phyloP scores from a whole-genome alignment of 1,140 invertebrate species.

The Tribolium castaneum region DNA sequence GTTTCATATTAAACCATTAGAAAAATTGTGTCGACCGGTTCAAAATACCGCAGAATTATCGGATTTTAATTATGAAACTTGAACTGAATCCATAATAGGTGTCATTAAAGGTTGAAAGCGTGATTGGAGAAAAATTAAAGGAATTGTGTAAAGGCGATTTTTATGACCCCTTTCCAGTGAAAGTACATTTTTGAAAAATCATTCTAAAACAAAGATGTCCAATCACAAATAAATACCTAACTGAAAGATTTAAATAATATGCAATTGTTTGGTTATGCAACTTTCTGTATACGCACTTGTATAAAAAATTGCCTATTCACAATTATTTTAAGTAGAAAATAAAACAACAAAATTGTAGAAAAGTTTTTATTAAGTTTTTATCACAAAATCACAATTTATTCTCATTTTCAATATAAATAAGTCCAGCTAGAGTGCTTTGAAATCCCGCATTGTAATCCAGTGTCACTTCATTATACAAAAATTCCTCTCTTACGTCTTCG shows the following conservation, averaged over 20 bases:
- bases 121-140: neutral
- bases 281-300: neutral
- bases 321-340: neutral
- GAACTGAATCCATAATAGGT: neutral
- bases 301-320: neutral
- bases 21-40: neutral
- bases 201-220: neutral
- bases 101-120: neutral
- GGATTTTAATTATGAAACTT: neutral
- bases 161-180: neutral
- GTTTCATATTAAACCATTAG: neutral
- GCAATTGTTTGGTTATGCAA: neutral
- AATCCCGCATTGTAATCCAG: conserved; percentile 72
- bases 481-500: conserved; percentile 67
- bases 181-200: neutral
- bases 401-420: conserved; percentile 55
- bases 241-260: neutral
- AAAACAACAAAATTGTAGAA: no score
- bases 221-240: neutral
- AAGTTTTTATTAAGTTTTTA: neutral
- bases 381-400: neutral
- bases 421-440: conserved; percentile 66
- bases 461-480: conserved; percentile 70
- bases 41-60: neutral
- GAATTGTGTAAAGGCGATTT: neutral